Conservation (phyloP, 2,113 vertebrate species). For the Myiozetetes cayanensis region DNA sequence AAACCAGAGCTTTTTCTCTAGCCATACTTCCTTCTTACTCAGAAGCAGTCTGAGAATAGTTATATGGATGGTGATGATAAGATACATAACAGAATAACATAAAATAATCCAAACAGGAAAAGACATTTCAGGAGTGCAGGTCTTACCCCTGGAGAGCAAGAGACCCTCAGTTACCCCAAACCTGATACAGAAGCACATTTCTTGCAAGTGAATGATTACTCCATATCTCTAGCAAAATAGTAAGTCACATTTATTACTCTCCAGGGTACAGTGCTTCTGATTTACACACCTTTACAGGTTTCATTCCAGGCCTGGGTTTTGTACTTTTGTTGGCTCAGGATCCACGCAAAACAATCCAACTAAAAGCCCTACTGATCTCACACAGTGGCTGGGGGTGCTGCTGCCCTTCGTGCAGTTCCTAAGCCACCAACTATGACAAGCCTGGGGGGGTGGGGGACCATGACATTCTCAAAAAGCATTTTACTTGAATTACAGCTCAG, state of each 20-base stretch:
- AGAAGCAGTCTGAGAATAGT: background rate
- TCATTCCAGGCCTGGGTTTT: background rate
- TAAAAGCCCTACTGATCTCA: background rate
- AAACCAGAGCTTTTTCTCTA: background rate
- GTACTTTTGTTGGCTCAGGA: background rate
- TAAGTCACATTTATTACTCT: slow-evolving; percentile 20
- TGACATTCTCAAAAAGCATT: background rate
- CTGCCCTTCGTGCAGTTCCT: background rate
- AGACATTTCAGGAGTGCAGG: background rate
- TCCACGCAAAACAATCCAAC: background rate
- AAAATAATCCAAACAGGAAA: slow-evolving; percentile 14
- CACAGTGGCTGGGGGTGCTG: background rate
- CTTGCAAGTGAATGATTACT: background rate
- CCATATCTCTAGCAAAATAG: slow-evolving; percentile 9
- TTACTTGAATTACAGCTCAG: background rate
- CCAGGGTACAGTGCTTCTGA: slow-evolving; percentile 17
- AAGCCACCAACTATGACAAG: background rate
- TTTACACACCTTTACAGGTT: slow-evolving; percentile 28
- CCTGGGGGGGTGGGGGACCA: background rate
- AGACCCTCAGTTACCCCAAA: slow-evolving; percentile 25
- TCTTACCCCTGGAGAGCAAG: background rate
- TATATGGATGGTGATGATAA: background rate
- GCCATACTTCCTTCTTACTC: background rate
- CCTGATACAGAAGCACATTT: background rate
- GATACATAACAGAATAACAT: background rate